phyloP scores from a whole-genome alignment of 2,797 vertebrate genomes.

The Tympanoctomys barrerae region DNA sequence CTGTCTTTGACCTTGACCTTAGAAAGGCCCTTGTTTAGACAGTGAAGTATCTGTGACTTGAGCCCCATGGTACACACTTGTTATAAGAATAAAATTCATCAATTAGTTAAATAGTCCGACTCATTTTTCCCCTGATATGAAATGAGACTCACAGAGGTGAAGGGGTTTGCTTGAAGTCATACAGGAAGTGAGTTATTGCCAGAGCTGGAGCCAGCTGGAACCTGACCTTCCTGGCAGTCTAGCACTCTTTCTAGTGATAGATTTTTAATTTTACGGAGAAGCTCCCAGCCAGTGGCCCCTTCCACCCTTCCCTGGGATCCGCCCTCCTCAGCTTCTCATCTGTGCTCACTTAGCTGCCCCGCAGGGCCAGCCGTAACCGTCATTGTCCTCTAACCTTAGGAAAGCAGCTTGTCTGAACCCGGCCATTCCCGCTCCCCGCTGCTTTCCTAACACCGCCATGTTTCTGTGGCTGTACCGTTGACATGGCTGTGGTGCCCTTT shows the following conservation, averaged over 20 bases:
- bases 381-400: background rate
- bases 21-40: background rate
- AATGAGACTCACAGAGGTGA: background rate
- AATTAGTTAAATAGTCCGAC: background rate
- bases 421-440: accelerated
- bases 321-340: background rate
- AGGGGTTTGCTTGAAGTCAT: background rate
- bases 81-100: background rate
- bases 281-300: background rate
- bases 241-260: background rate
- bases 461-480: accelerated
- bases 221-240: background rate
- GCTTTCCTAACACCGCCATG: accelerated
- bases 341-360: background rate
- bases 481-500: background rate
- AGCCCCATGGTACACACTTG: background rate
- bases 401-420: background rate
- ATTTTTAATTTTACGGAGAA: background rate
- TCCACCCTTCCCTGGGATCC: accelerated
- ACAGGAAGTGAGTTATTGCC: background rate
- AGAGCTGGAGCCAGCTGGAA: background rate
- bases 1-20: background rate
- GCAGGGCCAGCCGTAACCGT: accelerated
- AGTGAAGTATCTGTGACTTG: background rate
- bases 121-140: background rate